Percentiles rank a stretch among this genome's conserved stretches.
These are phyloP conservation scores for Trichoplusia ni DNA, from an alignment of 1,140 invertebrate genomes.

Conservation along the genomic window DNA sequence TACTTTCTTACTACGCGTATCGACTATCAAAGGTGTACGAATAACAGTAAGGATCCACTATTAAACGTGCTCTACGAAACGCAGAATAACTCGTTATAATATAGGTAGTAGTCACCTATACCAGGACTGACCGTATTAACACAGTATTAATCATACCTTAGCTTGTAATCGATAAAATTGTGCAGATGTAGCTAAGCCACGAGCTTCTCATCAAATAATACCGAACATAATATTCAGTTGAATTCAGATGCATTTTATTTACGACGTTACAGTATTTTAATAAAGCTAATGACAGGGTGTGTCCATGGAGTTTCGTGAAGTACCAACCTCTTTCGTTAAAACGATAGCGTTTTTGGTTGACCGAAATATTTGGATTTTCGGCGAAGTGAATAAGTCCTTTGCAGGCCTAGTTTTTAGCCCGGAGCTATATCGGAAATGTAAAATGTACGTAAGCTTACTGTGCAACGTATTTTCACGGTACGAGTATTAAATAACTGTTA, in stretches of 20 bases:
- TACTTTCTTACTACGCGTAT: no score
- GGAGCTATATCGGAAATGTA: conserved; percentile 1
- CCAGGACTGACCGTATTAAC: no score
- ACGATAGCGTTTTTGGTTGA: background rate
- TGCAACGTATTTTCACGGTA: background rate
- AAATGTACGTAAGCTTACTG: background rate
- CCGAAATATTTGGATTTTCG: conserved; percentile 13
- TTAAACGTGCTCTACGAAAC: no score
- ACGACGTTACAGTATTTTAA: conserved; percentile 1
- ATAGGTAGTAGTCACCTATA: no score
- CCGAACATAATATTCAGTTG: no score
- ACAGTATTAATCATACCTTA: no score
- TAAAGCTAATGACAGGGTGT: conserved; percentile 13
- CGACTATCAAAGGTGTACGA: no score
- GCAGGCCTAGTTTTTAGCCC: background rate
- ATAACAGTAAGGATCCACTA: no score
- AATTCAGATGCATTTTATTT: conserved; percentile 2
- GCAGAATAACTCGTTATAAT: no score
- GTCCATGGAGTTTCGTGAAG: background rate
- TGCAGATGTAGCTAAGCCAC: no score
- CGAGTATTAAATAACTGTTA: background rate
- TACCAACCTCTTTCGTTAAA: background rate
- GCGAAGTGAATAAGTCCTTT: conserved; percentile 5
- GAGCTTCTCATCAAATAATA: no score
- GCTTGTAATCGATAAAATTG: no score